Conservation (phyloP, 2,113 vertebrate species). For the Bungarus multicinctus region DNA sequence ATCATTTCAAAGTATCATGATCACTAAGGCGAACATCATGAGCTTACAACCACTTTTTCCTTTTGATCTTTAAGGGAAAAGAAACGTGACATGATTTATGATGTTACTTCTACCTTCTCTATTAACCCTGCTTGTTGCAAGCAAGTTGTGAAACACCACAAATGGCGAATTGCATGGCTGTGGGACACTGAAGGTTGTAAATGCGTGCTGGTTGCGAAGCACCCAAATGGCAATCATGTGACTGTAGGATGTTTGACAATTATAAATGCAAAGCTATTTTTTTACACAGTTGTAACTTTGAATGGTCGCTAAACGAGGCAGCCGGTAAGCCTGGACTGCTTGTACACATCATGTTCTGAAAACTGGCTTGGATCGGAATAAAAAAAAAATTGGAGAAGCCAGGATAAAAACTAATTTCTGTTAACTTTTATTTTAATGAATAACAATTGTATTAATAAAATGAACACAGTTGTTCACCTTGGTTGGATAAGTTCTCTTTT, state of each 20-base stretch:
- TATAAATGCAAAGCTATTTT: neutral
- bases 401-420: neutral
- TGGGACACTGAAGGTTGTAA: neutral
- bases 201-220: neutral
- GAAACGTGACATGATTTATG: neutral
- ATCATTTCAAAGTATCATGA: neutral
- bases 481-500: neutral
- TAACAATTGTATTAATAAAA: neutral
- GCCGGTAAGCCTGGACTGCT: neutral
- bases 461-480: neutral
- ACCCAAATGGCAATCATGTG: neutral
- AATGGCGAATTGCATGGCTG: neutral
- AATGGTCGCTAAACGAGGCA: neutral
- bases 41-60: too few relatives aligned
- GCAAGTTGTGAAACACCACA: neutral
- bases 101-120: neutral
- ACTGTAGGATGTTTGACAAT: neutral
- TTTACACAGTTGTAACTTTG: neutral
- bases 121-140: neutral
- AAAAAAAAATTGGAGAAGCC: neutral
- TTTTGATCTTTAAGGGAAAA: neutral
- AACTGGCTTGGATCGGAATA: neutral
- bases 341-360: neutral
- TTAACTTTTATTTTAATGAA: neutral
- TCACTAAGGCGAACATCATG: too few relatives aligned